Evolutionary conservation across 2,888 invertebrate species (phyloP), one percentile per base, ranked within the genome.

Genomic region (Drosophila histrio): DNA sequence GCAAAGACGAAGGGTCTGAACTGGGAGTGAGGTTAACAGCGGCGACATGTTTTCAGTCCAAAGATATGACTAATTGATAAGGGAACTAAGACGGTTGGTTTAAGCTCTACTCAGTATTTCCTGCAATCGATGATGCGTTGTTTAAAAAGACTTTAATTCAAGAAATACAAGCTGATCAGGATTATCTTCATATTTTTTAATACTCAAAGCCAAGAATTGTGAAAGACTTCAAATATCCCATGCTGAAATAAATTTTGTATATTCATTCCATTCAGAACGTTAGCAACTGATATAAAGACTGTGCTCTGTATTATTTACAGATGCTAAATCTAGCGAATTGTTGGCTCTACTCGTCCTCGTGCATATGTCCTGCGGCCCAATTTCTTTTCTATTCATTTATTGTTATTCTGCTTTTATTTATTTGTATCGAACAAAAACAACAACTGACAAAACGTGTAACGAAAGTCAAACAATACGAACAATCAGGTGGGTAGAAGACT

Each of bases 251-350:
- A n/a, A n/a, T 11, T 26, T 43, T 9, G 8, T 28, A 5, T 2
- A 50, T 19, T 26, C 17, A 17, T 15, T 1, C 32, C 32, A 9
- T 7, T 26, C 24, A 30, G 24, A 28, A 21, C 52, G 26, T n/a
- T 21, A 17, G 66, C 56, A 47, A 62, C 53, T 59, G 61, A 47
- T 62, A 39, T 63, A 32, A 43, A 66, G 52, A 41, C 17, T 46
- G 36, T 13, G 5, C 8, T 13, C 24, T 75, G 28, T 49, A 61
- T 56, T 64, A 77, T 72, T 68, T 39, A 64, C 58, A 57, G 57
- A 15, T 71, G 56, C 64, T 41, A 63, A 78, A 74, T 73, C 74
- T 65, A 65, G 50, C 64, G 36, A 36, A 24, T 41, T 44, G 30
- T 69, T 54, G 53, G n/a, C n/a, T 30, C 32, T 17, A 34, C 22